phyloP scores from a whole-genome alignment of 1,140 invertebrate species.

The Pteromalus puparum region DNA sequence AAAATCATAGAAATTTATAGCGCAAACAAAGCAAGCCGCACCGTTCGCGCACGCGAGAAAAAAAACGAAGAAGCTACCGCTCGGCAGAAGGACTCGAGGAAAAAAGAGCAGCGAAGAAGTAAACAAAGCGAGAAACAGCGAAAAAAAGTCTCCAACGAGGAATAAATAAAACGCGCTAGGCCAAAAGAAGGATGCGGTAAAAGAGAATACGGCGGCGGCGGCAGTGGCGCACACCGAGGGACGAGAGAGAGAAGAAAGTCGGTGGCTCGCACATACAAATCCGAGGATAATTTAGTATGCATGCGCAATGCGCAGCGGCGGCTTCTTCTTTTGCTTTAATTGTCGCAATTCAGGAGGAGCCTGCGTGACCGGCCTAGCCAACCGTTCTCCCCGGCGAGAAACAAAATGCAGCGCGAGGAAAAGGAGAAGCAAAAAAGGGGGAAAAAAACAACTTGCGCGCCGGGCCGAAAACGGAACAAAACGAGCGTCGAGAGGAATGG shows the following conservation, averaged over 20 bases:
- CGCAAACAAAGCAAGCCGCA: neutral
- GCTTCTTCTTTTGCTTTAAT: conserved; percentile 57
- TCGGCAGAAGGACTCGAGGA: neutral
- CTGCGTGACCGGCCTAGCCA: conserved; percentile 56
- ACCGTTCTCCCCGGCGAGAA: conserved; percentile 10
- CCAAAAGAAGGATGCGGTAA: neutral
- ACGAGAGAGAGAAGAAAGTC: neutral
- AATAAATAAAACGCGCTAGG: neutral
- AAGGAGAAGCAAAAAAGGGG: neutral
- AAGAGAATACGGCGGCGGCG: neutral
- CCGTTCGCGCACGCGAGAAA: neutral
- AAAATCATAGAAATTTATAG: conserved; percentile 2
- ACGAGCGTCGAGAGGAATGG: neutral
- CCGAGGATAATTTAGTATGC: conserved; percentile 47
- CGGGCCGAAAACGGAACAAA: conserved; percentile 2
- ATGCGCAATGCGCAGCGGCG: conserved; percentile 31
- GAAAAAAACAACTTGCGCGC: neutral
- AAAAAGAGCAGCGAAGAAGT: conserved; percentile 8
- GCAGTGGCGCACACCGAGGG: neutral
- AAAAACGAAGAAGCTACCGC: neutral
- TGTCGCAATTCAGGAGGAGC: conserved; percentile 56
- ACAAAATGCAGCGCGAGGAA: conserved; percentile 15
- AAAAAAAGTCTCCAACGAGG: neutral
- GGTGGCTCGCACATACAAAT: conserved; percentile 25
- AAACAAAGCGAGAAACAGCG: neutral